Evolutionary conservation across 2,797 vertebrate genomes (phyloP).

Genomic region (Phoxinus dragarum): DNA sequence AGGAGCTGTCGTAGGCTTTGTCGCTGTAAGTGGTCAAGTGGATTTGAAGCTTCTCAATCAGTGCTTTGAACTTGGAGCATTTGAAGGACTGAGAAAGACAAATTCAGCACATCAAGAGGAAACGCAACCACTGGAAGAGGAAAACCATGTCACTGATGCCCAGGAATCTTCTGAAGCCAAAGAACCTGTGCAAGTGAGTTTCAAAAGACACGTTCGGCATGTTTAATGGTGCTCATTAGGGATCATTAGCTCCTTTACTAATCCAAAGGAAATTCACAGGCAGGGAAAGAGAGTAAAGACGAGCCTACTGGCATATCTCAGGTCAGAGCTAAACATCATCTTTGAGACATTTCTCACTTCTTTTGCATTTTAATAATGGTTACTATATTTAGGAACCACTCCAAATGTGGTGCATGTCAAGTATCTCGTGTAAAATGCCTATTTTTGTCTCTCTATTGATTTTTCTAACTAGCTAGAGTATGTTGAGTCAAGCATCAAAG

Average conservation of each 20-base stretch:
- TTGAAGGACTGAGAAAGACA: conserved; percentile 79
- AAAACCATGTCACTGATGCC: not conserved
- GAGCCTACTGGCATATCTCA: not conserved
- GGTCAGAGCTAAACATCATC: conserved; percentile 14
- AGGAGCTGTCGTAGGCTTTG: conserved; percentile 82
- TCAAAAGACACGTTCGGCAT: conserved; percentile 9
- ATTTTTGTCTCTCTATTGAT: not conserved
- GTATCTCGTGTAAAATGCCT: not conserved
- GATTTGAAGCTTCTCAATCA: conserved; percentile 77
- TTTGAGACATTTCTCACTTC: not conserved
- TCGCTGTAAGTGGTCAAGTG: conserved; percentile 80
- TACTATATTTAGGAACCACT: not conserved
- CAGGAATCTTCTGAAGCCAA: conserved; percentile 32
- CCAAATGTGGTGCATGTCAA: not conserved
- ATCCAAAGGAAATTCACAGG: not conserved
- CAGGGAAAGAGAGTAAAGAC: not conserved
- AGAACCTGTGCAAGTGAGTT: conserved; percentile 40
- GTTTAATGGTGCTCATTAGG: not conserved
- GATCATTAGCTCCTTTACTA: not conserved
- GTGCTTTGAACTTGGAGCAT: conserved; percentile 82
- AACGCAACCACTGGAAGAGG: not conserved
- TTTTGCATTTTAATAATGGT: not conserved
- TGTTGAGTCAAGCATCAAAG: not conserved
- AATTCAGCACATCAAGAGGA: conserved; percentile 58
- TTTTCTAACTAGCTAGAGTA: conserved; percentile 3